Evolutionary conservation across 2,113 vertebrate genomes (phyloP), one percentile per base, ranked within the genome.

Genomic region (Microcebus ravelobensis): DNA sequence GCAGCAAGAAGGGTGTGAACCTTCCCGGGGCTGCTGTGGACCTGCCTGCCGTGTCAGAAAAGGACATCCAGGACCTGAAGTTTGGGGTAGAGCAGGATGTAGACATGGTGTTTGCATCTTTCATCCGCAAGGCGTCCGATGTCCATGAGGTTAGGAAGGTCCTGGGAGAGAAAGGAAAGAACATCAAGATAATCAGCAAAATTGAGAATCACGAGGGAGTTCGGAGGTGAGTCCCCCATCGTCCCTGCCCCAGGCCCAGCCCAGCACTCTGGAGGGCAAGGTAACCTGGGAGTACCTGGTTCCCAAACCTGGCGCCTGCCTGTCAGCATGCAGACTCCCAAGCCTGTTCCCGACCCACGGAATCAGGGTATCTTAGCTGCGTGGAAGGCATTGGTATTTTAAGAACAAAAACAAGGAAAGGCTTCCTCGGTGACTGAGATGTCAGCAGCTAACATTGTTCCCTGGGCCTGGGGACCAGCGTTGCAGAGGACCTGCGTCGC

Each of bases 141-240:
- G 99, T 99, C 93, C 99, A 99, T 0, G 99, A 99, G 4, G 99
- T 99, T 91, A 99, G 99, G 96, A 99, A 99, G 92, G 99, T 99
- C 73, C 99, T 99, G 14, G 99, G 99, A 0, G 99, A 99, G 93
- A 99, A 99, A 97, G 99, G 99, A 85, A 99, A 99, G 98, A 98
- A 99, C 97, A 99, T 99, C 97, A 99, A 99, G 98, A 99, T 99
- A 96, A 99, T 99, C 98, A 99, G 99, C 99, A 99, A 99, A 98
- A 99, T 99, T 0, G 99, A 99, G 99, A 99, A 99, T 98, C 99
- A 99, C 0, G 99, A 99, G 98, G 99, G 99, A 0, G 99, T 99
- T 86, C 99, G 99, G 97, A 99, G 99, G 99, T 99, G 83, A 96
- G 98, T 42, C 65, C 27, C 27, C 36, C 55, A 0, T 1, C 3